Percentiles rank a stretch among this genome's conserved stretches.
Evolutionary conservation across 2,797 vertebrate species (phyloP).

Genomic region (Novumbra hubbsi): DNA sequence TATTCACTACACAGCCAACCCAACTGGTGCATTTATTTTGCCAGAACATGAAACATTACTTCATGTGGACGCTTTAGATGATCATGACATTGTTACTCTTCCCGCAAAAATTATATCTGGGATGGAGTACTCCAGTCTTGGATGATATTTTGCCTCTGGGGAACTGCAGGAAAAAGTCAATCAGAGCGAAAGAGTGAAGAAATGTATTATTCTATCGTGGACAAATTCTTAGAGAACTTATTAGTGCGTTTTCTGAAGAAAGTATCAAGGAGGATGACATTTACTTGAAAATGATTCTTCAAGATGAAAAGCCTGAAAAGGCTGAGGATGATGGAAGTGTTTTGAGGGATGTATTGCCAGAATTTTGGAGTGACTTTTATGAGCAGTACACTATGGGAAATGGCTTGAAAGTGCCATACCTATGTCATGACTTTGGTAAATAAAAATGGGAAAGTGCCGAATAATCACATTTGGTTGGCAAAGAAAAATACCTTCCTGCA

Average conservation of each 20-base stretch:
- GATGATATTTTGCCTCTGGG: slow-evolving; percentile 27
- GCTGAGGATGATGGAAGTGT: no score
- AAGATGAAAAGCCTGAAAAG: slow-evolving; percentile 1
- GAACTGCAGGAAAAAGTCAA: slow-evolving; percentile 6
- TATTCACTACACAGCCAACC: no score
- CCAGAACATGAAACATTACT: no score
- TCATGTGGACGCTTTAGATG: no score
- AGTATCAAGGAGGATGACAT: slow-evolving; percentile 17
- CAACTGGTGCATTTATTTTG: no score
- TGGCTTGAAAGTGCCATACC: slow-evolving; percentile 33
- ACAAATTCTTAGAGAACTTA: slow-evolving; percentile 19
- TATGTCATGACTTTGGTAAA: slow-evolving; percentile 22
- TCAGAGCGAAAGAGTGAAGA: slow-evolving; percentile 17
- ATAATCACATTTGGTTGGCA: slow-evolving; percentile 35
- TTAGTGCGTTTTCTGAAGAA: neutral
- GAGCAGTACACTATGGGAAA: slow-evolving; percentile 43
- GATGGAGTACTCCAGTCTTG: slow-evolving; percentile 23
- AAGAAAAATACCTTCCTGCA: slow-evolving; percentile 31
- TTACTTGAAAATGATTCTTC: slow-evolving; percentile 27
- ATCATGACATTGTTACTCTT: no score
- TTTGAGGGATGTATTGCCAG: slow-evolving; percentile 10
- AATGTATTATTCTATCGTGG: slow-evolving; percentile 22
- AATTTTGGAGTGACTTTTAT: slow-evolving; percentile 35
- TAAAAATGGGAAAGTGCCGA: slow-evolving; percentile 19
- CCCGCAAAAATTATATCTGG: no score